Evolutionary conservation across 2,888 invertebrate species (phyloP).

Genomic region (Uropetala carovei): DNA sequence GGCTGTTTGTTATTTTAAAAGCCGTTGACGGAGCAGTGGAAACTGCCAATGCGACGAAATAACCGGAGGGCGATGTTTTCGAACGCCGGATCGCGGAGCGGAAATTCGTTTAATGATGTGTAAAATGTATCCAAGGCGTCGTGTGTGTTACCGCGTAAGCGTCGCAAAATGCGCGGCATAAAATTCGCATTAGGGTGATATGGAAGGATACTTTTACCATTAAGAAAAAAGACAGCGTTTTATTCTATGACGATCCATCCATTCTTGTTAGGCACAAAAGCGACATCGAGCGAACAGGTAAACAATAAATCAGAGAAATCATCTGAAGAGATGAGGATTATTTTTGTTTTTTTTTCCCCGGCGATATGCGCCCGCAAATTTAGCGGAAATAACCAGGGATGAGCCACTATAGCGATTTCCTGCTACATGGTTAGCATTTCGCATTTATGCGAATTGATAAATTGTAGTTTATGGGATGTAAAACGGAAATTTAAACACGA

Average conservation of each 20-base stretch:
- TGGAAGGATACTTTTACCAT: background rate
- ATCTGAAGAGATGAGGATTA: no score
- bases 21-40: background rate
- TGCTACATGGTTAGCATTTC: no score
- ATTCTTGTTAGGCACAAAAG: background rate
- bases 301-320: no score
- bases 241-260: background rate
- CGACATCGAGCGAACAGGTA: no score
- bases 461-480: no score
- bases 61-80: background rate
- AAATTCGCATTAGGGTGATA: background rate
- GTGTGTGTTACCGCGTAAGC: background rate
- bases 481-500: no score
- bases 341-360: no score
- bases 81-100: background rate
- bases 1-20: background rate
- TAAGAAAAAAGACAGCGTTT: background rate
- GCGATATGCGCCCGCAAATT: no score
- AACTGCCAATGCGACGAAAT: background rate
- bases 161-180: background rate
- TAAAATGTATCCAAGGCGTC: background rate
- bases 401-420: no score
- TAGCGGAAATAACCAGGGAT: no score
- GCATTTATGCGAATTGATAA: no score
- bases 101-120: constrained; percentile 1